Conservation (phyloP, 2,888 invertebrate genomes). For the Leucophenga montana region DNA sequence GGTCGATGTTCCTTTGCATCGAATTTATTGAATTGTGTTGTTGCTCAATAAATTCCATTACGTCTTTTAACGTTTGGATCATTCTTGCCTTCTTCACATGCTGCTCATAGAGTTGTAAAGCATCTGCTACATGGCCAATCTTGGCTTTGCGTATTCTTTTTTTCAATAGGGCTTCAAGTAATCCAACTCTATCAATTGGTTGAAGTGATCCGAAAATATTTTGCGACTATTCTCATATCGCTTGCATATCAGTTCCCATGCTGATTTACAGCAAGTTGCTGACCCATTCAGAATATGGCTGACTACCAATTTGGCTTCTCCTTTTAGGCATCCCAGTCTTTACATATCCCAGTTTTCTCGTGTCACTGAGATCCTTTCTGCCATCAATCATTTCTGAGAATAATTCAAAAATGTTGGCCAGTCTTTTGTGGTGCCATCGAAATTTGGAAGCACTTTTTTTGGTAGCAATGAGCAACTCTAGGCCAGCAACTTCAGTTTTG, state of each 20-base stretch:
- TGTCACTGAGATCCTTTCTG: slow-evolving; percentile 15
- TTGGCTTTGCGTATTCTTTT: background rate
- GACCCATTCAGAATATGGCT: background rate
- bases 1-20: too few species aligned
- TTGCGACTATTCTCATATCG: background rate
- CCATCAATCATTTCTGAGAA: slow-evolving; percentile 12
- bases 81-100: too few species aligned
- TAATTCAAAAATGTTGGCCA: slow-evolving; percentile 8
- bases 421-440: slow-evolving; percentile 7
- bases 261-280: background rate
- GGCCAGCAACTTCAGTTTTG: too few species aligned
- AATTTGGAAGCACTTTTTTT: background rate
- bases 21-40: too few species aligned
- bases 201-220: background rate
- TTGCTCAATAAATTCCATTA: too few species aligned
- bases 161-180: background rate
- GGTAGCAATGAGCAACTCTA: background rate
- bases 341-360: slow-evolving; percentile 8
- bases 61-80: too few species aligned
- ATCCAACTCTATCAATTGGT: background rate
- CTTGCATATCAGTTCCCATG: slow-evolving; percentile 18
- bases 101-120: too few species aligned
- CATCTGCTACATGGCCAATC: background rate
- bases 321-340: background rate
- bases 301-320: slow-evolving; percentile 8